Base-by-base conservation (phyloP, 2,888 invertebrate species). In the Rhagium mordax region DNA sequence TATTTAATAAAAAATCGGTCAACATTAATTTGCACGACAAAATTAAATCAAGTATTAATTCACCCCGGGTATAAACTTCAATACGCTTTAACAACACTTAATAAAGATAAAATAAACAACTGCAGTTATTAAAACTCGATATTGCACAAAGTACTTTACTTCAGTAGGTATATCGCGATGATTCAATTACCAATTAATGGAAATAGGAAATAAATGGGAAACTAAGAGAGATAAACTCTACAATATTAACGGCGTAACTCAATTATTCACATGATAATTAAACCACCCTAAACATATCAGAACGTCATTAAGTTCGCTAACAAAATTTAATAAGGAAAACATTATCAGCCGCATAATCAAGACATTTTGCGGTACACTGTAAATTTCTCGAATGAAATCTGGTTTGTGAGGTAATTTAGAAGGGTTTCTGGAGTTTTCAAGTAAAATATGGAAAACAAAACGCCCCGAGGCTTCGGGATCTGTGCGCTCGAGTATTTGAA, bases 241-340 rank as follows among this genome's bases (percentile, higher is more conserved):
- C 82, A 83, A 84, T 84, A 84, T 84, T 82, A 83, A 82, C 79
- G 81, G 75, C 79, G 79, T 78, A 81, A 82, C 80, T 78, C 82
- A 84, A 84, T 84, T 84, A 84, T 84, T 83, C 80, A 81, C 79
- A 82, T 79, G 83, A 83, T 84, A 83, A 84, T 84, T 85, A 83
- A 81, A 82, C 78, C 78, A 74, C 80, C 82, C 82, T 80, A 81
- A 84, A 83, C 82, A 77, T 82, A 83, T 84, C 81, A 84, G 82
- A 78, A 82, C 82, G 78, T 82, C 83, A 82, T 84, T 84, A 84
- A 82, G 81, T 80, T 75, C 78, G 81, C 83, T 81, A 82, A 82
- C 80, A 83, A 82, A 83, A 83, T 83, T 84, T 84, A 84, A 84
- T 84, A 84, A 84, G 83, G 83, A 83, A 82, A 83, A 83, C 83